phyloP scores from a whole-genome alignment of 2,113 vertebrate genomes.

The Melanerpes aurifrons region DNA sequence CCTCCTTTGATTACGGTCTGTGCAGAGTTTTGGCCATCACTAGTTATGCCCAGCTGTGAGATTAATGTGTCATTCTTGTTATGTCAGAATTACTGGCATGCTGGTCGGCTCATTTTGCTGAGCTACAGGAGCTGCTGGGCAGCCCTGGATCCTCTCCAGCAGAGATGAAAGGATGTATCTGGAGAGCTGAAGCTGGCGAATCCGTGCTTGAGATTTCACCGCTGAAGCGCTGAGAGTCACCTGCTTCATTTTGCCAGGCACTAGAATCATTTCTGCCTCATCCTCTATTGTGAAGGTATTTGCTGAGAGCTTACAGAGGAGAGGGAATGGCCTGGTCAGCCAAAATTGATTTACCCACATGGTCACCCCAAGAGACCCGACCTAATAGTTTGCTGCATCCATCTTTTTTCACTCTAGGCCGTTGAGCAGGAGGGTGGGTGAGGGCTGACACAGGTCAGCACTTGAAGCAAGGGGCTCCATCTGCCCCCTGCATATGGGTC shows the following conservation, averaged over 20 bases:
- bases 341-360: background rate
- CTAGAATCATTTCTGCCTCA: background rate
- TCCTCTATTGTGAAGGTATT: background rate
- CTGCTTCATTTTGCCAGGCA: background rate
- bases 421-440: background rate
- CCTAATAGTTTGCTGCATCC: background rate
- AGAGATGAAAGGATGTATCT: background rate
- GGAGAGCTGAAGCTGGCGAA: background rate
- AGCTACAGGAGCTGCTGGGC: constrained; percentile 44
- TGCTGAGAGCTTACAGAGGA: background rate
- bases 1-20: constrained; percentile 12
- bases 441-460: background rate
- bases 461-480: background rate
- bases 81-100: constrained; percentile 43
- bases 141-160: constrained; percentile 8
- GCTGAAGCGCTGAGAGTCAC: background rate
- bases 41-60: constrained; percentile 55
- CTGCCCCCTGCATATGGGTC: accelerated
- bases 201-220: background rate
- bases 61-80: constrained; percentile 61
- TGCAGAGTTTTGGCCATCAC: background rate
- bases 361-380: background rate
- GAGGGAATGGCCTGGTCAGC: background rate
- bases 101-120: constrained; percentile 33
- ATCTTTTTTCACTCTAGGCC: background rate